A percentile compares a stretch with the other conserved stretches of the same genome.
Evolutionary conservation across 2,888 invertebrate species (phyloP).

Genomic region (Ophion costatus): DNA sequence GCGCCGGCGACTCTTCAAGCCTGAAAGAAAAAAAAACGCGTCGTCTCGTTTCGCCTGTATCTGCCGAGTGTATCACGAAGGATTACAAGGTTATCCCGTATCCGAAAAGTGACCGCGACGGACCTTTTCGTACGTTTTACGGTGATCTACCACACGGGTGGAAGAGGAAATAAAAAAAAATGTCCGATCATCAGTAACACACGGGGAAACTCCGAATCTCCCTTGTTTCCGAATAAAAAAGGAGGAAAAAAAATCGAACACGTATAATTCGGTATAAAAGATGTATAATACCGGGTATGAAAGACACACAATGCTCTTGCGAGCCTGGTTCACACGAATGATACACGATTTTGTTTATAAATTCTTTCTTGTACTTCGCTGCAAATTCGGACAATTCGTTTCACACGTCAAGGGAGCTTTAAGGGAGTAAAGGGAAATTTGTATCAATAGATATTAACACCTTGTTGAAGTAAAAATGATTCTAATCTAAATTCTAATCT

Average conservation of each 20-base stretch:
- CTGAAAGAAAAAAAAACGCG: slow-evolving; percentile 69
- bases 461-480: too few relatives aligned
- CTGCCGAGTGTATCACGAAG: slow-evolving; percentile 78
- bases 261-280: slow-evolving; percentile 61
- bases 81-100: slow-evolving; percentile 79
- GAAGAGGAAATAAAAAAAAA: slow-evolving; percentile 51
- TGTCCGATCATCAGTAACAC: slow-evolving; percentile 45
- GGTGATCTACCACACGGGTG: slow-evolving; percentile 19
- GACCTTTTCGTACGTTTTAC: slow-evolving; percentile 50
- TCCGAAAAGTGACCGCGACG: slow-evolving; percentile 77
- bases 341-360: slow-evolving; percentile 9
- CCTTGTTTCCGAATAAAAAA: slow-evolving; percentile 24
- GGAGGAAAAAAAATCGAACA: slow-evolving; percentile 44
- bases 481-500: too few relatives aligned
- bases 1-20: slow-evolving; percentile 40
- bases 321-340: slow-evolving; percentile 11
- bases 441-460: too few relatives aligned
- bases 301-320: slow-evolving; percentile 27
- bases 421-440: too few relatives aligned
- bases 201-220: slow-evolving; percentile 18
- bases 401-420: too few relatives aligned
- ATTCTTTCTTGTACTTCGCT: not conserved
- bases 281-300: slow-evolving; percentile 52
- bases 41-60: slow-evolving; percentile 71
- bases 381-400: too few relatives aligned